Percentiles rank a stretch among this genome's conserved stretches.
Conservation (phyloP, 2,888 invertebrate species). For the Andrena marginata region DNA sequence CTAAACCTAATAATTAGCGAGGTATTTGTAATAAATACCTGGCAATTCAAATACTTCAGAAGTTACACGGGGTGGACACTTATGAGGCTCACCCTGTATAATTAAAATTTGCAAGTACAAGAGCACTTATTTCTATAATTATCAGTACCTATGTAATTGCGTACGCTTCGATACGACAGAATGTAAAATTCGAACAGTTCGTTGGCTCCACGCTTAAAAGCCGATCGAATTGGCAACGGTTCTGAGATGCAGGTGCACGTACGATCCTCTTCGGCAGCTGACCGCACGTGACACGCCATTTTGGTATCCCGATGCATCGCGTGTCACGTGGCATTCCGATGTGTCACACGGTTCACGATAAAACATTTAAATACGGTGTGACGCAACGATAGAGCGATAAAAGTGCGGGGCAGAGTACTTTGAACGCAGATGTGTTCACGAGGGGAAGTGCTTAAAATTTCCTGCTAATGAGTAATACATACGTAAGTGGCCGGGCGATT, state of each 20-base stretch:
- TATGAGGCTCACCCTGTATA: too few species aligned
- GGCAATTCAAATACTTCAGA: too few species aligned
- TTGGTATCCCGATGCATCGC: slow-evolving; percentile 17
- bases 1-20: too few species aligned
- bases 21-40: too few species aligned
- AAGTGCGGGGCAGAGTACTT: background rate
- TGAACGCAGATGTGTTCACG: background rate
- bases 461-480: background rate
- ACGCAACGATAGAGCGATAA: slow-evolving; percentile 15
- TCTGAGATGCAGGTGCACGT: background rate
- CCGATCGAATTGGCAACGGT: slow-evolving; percentile 33
- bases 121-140: too few species aligned
- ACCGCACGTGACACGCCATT: slow-evolving; percentile 35
- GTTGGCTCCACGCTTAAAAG: slow-evolving; percentile 30
- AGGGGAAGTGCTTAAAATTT: background rate
- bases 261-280: background rate
- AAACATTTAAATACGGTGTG: background rate
- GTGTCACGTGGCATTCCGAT: slow-evolving; percentile 32
- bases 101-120: too few species aligned
- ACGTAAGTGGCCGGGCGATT: background rate
- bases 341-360: slow-evolving; percentile 10
- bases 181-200: slow-evolving; percentile 16
- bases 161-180: background rate
- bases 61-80: too few species aligned
- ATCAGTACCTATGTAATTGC: too few species aligned